Conservation (phyloP, 1,140 invertebrate species). For the Bathynomus jamesi region DNA sequence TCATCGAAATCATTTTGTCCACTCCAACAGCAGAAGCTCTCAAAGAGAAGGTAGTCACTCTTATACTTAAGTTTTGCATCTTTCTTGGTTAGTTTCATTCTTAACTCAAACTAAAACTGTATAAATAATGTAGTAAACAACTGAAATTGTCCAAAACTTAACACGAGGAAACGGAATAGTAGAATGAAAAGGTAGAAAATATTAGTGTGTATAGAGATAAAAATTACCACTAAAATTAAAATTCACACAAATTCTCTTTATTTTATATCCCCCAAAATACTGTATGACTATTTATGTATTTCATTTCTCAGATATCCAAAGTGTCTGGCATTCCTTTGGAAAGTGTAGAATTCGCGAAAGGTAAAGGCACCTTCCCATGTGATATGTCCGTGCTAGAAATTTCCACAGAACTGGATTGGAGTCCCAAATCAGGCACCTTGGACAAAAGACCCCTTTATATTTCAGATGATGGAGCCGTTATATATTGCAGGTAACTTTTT, state of each 20-base stretch:
- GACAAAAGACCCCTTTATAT: slow-evolving; percentile 48
- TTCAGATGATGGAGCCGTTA: slow-evolving; percentile 52
- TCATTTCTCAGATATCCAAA: slow-evolving; percentile 48
- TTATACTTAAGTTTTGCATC: not conserved
- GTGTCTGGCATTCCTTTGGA: slow-evolving; percentile 55
- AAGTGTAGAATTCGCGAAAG: slow-evolving; percentile 56
- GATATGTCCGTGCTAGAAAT: slow-evolving; percentile 52
- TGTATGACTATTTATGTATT: not conserved
- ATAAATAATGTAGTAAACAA: not conserved
- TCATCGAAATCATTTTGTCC: slow-evolving; percentile 58
- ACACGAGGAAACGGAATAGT: not conserved
- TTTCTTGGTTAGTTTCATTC: not conserved
- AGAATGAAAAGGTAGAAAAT: not conserved
- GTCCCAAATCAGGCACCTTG: slow-evolving; percentile 44
- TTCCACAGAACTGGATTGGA: slow-evolving; percentile 53
- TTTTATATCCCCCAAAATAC: not conserved
- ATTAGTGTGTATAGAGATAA: not conserved
- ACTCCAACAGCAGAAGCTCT: slow-evolving; percentile 42
- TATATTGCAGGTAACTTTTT: slow-evolving; percentile 52
- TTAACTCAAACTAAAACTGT: not conserved
- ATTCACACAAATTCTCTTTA: not conserved
- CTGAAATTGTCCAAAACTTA: not conserved
- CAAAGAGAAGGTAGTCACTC: slow-evolving; percentile 19
- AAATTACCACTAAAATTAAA: not conserved
- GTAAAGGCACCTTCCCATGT: slow-evolving; percentile 51